These are phyloP conservation scores for Drosophila engyochracea DNA, from an alignment of 2,888 invertebrate species.

Conservation along the genomic window DNA sequence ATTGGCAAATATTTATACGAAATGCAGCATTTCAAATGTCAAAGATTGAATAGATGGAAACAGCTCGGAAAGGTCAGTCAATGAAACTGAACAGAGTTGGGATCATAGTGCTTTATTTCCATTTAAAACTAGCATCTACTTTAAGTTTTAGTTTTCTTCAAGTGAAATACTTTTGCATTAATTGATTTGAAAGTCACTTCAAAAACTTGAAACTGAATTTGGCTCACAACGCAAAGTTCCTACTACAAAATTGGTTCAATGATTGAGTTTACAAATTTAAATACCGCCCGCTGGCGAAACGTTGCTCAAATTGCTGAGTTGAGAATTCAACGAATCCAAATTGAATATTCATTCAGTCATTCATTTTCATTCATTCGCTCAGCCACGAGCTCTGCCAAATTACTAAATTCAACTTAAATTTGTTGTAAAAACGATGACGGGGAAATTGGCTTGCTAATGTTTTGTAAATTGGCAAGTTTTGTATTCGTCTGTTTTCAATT, in stretches of 20 bases:
- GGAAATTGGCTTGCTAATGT: slow-evolving; percentile 42
- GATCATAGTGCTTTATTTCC: slow-evolving; percentile 1
- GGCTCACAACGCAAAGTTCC: slow-evolving; percentile 12
- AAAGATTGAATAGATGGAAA: slow-evolving; percentile 32
- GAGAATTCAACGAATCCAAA: slow-evolving; percentile 47
- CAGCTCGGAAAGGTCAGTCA: slow-evolving; percentile 50
- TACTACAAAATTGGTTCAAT: slow-evolving; percentile 22
- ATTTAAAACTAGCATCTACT: not conserved
- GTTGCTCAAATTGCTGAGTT: not conserved
- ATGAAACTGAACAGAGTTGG: slow-evolving; percentile 42
- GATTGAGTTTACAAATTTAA: slow-evolving; percentile 56
- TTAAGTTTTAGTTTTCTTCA: not conserved
- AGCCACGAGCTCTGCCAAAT: slow-evolving; percentile 48
- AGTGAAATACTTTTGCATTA: not conserved
- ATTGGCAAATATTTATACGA: slow-evolving; percentile 50
- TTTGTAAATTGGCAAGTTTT: slow-evolving; percentile 72
- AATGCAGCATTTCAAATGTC: slow-evolving; percentile 49
- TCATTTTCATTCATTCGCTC: slow-evolving; percentile 28
- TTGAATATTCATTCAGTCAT: slow-evolving; percentile 67
- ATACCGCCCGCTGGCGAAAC: slow-evolving; percentile 22
- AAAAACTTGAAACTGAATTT: not conserved
- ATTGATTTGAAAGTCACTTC: not conserved
- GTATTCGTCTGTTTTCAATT: slow-evolving; percentile 46
- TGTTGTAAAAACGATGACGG: slow-evolving; percentile 62
- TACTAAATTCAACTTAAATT: slow-evolving; percentile 78